Percentiles rank a stretch among this genome's conserved stretches.
Evolutionary conservation across 1,140 invertebrate genomes (phyloP).

Genomic region (Bombus confusus): DNA sequence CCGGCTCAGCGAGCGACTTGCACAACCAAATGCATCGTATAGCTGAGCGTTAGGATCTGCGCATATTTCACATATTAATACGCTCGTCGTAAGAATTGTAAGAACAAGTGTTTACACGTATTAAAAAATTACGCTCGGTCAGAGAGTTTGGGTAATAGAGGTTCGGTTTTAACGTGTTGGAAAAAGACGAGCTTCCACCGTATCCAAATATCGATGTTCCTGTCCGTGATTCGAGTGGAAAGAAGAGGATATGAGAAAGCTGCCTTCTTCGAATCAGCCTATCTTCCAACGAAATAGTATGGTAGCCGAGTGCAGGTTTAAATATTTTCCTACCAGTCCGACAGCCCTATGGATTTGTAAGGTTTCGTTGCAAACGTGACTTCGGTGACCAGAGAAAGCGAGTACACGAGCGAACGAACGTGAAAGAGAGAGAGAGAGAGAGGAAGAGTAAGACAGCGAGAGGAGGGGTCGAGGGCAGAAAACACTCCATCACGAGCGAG

Average conservation of each 20-base stretch:
- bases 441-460: conserved; percentile 20
- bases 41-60: no score
- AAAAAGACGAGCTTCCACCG: no score
- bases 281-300: not conserved
- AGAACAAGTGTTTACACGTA: no score
- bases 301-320: not conserved
- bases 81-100: no score
- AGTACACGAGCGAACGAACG: not conserved
- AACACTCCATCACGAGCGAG: conserved; percentile 77
- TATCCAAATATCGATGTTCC: not conserved
- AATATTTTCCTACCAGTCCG: conserved; percentile 21
- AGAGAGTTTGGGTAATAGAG: no score
- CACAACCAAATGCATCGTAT: no score
- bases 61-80: no score
- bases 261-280: no score
- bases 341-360: conserved; percentile 31
- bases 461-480: conserved; percentile 70
- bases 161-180: no score
- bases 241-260: not conserved
- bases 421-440: not conserved
- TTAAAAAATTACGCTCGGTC: no score
- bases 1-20: not conserved
- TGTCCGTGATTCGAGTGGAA: not conserved
- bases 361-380: conserved; percentile 43
- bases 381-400: conserved; percentile 23